A percentile compares a stretch with the other conserved stretches of the same genome.
These are phyloP conservation scores for Mus minutoides DNA, from an alignment of 2,797 vertebrate genomes.

Conservation along the genomic window DNA sequence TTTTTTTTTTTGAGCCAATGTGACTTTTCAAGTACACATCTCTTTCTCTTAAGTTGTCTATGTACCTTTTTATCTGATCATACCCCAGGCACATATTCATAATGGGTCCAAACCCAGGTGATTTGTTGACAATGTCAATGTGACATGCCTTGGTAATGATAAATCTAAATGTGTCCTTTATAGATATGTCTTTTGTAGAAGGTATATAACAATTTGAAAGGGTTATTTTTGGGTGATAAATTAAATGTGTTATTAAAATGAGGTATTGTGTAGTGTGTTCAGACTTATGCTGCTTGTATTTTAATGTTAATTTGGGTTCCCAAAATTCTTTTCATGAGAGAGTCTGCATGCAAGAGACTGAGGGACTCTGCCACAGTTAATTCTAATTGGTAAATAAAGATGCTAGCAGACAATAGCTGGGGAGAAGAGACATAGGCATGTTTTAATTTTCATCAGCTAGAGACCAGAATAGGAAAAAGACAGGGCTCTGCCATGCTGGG, in stretches of 20 bases:
- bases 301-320: no score
- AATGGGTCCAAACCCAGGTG: background rate
- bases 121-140: background rate
- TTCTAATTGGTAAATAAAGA: no score
- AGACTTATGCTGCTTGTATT: no score
- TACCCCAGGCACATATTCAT: background rate
- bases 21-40: background rate
- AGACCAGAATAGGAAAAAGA: background rate
- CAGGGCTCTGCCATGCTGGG: background rate
- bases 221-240: background rate
- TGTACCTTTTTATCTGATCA: background rate
- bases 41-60: background rate
- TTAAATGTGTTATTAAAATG: constrained; percentile 30
- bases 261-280: background rate
- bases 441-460: background rate
- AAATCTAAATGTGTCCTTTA: background rate
- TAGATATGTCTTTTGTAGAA: background rate
- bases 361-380: no score
- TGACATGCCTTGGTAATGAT: background rate
- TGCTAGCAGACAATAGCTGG: no score
- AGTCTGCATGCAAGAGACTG: no score
- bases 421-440: no score
- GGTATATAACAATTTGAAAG: background rate
- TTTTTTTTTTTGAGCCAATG: background rate
- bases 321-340: no score